These are phyloP conservation scores for Leptinotarsa lineolata DNA, from an alignment of 1,140 invertebrate species.

Conservation along the genomic window DNA sequence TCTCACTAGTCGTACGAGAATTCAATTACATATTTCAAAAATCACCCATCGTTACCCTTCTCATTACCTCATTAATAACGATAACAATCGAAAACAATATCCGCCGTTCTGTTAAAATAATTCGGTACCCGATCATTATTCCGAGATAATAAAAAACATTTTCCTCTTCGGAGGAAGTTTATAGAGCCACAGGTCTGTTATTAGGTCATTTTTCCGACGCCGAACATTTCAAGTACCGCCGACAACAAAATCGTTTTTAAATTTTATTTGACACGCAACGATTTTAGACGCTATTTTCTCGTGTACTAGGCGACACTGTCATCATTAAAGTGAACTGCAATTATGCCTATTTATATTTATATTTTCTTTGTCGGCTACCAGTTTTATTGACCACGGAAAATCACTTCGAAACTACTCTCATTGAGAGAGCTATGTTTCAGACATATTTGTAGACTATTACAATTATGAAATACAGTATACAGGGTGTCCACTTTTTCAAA, in stretches of 20 bases:
- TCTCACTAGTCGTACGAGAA: neutral
- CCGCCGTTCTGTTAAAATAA: neutral
- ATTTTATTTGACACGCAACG: constrained; percentile 3
- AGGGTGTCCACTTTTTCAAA: no score
- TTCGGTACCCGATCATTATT: neutral
- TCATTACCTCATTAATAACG: neutral
- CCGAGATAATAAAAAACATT: neutral
- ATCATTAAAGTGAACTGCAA: constrained; percentile 6
- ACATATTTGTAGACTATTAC: neutral
- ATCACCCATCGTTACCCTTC: neutral
- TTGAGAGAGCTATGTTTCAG: neutral
- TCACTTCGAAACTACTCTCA: neutral
- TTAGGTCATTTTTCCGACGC: constrained; percentile 2
- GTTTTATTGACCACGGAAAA: constrained; percentile 2
- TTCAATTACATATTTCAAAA: neutral
- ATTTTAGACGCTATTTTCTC: constrained; percentile 7
- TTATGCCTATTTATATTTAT: constrained; percentile 7
- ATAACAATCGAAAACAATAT: constrained; percentile 3
- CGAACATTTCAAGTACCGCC: neutral
- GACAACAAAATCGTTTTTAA: neutral
- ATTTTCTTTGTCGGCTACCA: constrained; percentile 8
- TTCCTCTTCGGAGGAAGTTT: neutral
- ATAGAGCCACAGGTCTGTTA: neutral
- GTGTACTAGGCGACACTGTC: neutral
- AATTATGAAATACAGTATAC: neutral